Evolutionary conservation across 2,797 vertebrate species (phyloP).

Genomic region (Anas georgica): DNA sequence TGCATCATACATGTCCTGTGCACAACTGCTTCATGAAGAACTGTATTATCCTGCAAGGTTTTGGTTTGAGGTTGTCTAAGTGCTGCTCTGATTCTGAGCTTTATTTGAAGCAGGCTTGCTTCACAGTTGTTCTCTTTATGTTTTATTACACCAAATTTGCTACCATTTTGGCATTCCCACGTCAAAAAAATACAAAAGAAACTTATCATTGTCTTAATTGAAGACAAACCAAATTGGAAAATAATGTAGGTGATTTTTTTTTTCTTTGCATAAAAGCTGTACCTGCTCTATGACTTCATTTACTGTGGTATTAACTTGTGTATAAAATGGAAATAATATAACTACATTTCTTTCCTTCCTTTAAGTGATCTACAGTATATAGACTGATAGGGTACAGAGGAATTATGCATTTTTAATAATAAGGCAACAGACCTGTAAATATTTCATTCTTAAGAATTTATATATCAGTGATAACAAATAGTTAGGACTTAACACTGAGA

Average conservation of each 20-base stretch:
- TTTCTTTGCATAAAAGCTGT: neutral
- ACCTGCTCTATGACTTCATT: neutral
- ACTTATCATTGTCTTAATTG: neutral
- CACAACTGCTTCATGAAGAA: neutral
- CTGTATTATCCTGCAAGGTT: neutral
- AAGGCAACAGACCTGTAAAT: neutral
- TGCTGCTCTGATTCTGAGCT: neutral
- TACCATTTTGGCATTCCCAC: neutral
- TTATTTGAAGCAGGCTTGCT: neutral
- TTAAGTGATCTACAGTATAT: neutral
- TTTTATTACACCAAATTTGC: neutral
- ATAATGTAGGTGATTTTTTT: neutral
- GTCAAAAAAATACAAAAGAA: neutral
- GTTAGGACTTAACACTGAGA: neutral
- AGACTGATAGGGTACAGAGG: neutral
- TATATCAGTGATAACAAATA: neutral
- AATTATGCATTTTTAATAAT: conserved; percentile 8
- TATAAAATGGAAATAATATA: conserved; percentile 8
- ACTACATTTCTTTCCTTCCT: neutral
- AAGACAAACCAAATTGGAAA: neutral
- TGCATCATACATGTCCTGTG: neutral
- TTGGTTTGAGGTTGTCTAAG: neutral
- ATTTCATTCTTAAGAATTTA: conserved; percentile 9
- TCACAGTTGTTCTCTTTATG: neutral
- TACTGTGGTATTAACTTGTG: neutral